Conservation (phyloP, 2,888 invertebrate species). For the Chrysina gloriosa region DNA sequence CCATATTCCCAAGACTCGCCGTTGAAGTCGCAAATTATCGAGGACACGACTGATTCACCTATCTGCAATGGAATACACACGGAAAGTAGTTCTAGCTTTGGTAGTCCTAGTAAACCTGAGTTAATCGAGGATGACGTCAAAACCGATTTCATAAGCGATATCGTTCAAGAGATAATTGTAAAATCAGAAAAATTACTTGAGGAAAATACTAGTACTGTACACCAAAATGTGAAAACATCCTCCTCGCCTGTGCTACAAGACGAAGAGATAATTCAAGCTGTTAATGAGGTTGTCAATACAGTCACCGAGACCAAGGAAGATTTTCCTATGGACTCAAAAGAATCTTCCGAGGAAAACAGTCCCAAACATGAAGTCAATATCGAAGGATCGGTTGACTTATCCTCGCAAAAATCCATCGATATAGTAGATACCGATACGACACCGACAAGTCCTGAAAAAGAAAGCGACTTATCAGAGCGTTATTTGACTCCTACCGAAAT, state of each 20-base stretch:
- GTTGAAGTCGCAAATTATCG: constrained; percentile 59
- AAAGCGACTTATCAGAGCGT: constrained; percentile 77
- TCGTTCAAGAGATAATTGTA: constrained; percentile 67
- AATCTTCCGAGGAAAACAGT: constrained; percentile 45
- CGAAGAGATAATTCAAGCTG: constrained; percentile 68
- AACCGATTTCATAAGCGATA: constrained; percentile 66
- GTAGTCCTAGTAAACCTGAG: constrained; percentile 59
- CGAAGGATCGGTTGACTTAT: constrained; percentile 31
- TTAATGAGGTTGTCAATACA: constrained; percentile 68
- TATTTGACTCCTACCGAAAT: constrained; percentile 77
- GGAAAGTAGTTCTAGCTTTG: constrained; percentile 61
- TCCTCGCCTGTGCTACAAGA: constrained; percentile 66
- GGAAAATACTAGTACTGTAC: constrained; percentile 52
- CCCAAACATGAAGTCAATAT: constrained; percentile 49
- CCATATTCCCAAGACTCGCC: constrained; percentile 67
- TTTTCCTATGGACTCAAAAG: constrained; percentile 50
- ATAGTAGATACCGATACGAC: constrained; percentile 51
- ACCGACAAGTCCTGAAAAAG: constrained; percentile 68
- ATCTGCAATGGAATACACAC: constrained; percentile 64
- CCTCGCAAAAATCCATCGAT: constrained; percentile 48
- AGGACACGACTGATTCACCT: constrained; percentile 56
- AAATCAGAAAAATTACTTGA: constrained; percentile 67
- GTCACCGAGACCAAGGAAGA: constrained; percentile 58
- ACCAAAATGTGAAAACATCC: constrained; percentile 40
- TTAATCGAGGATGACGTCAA: constrained; percentile 55